A percentile compares a stretch with the other conserved stretches of the same genome.
Evolutionary conservation across 2,113 vertebrate species (phyloP).

Genomic region (Lonchura striata): DNA sequence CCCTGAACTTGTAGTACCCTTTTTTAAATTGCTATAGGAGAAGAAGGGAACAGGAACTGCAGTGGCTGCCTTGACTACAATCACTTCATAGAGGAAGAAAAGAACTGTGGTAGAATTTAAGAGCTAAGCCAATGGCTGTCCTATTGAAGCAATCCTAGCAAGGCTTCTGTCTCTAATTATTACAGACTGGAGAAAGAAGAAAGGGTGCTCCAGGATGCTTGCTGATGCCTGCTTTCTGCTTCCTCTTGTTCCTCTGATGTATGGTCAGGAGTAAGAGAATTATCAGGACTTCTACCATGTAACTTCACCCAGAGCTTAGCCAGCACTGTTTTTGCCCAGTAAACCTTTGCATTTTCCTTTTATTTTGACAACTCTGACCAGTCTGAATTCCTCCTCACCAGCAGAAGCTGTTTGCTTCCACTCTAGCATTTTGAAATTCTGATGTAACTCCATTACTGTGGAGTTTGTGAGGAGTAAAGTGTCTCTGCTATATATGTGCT

Average conservation of each 20-base stretch:
- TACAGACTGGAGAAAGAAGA: not conserved
- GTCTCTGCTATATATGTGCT: not conserved
- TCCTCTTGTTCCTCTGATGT: not conserved
- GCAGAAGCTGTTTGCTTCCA: not conserved
- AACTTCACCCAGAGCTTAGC: not conserved
- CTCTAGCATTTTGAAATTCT: not conserved
- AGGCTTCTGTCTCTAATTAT: not conserved
- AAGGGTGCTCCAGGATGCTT: not conserved
- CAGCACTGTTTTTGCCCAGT: not conserved
- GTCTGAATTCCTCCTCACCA: not conserved
- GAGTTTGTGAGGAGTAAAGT: not conserved
- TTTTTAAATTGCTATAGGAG: not conserved
- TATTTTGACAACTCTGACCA: not conserved
- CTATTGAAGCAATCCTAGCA: not conserved
- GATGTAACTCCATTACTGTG: not conserved
- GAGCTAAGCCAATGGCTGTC: not conserved
- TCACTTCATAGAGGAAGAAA: not conserved
- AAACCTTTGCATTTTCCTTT: not conserved
- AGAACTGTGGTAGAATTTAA: not conserved
- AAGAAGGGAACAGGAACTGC: not conserved
- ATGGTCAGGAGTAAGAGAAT: not conserved
- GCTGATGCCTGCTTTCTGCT: not conserved
- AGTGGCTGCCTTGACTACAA: not conserved
- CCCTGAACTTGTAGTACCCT: not conserved
- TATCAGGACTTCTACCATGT: not conserved